Conservation (phyloP, 64 coral and sea anemone genomes). For the Montipora sp. region DNA sequence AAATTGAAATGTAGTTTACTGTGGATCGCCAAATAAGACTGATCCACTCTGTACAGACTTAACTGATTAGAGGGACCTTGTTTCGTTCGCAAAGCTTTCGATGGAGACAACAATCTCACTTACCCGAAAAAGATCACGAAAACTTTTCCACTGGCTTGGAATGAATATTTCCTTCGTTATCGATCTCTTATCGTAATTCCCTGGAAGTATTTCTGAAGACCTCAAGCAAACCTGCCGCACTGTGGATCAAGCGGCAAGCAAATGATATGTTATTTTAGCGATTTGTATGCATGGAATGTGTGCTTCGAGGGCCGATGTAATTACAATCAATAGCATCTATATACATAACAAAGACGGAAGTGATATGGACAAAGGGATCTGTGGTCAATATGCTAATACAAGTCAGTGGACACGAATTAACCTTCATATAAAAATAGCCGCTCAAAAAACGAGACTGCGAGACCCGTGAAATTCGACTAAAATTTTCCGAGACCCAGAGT, state of each 20-base stretch:
- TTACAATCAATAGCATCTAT: not conserved
- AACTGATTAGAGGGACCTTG: too few species aligned
- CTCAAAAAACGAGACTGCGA: too few species aligned
- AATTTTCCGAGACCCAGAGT: too few species aligned
- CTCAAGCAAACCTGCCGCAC: not conserved
- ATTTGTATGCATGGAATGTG: conserved; percentile 30
- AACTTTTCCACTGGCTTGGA: too few species aligned
- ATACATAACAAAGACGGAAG: conserved; percentile 30
- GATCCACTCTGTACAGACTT: not conserved
- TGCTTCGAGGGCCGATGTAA: not conserved
- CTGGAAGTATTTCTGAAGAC: not conserved
- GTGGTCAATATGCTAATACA: not conserved
- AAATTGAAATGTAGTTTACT: too few species aligned
- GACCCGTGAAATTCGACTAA: too few species aligned
- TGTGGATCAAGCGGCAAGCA: not conserved
- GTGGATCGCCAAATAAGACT: too few species aligned
- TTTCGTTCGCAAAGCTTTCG: not conserved
- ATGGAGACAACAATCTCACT: not conserved
- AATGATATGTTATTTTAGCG: not conserved
- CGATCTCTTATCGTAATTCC: not conserved
- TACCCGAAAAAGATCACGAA: not conserved
- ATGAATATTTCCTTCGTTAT: too few species aligned
- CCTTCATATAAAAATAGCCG: too few species aligned
- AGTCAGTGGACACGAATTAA: not conserved
- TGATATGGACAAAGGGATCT: not conserved